Base-by-base conservation (phyloP, 2,797 vertebrate genomes). In the Spheniscus humboldti region DNA sequence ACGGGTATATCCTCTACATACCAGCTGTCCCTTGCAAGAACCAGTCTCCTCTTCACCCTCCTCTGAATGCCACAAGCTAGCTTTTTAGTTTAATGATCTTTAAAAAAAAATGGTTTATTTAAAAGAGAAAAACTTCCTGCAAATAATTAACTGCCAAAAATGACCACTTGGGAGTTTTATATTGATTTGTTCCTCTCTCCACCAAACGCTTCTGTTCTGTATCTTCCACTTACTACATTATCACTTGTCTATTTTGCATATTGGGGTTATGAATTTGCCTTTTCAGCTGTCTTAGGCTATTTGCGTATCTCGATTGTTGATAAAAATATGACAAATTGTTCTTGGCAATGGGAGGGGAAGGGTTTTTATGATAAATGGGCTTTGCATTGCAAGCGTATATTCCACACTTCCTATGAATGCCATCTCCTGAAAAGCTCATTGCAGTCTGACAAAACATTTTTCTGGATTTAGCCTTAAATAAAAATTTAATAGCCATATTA, bases 121-220 rank as follows among this genome's bases (percentile, higher is more conserved):
- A 84, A 92, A 88, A 88, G 56, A 84, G 50, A 90, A 96, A 95
- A 97, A 94, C 96, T 96, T 97, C 96, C 95, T 97, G 94, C 94
- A 94, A 95, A 97, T 96, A 97, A 97, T 94, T 95, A 94, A 95
- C 92, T 96, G 95, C 94, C 96, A 95, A 87, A 97, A 96, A 96
- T 92, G 95, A 96, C 94, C 94, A 63, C 69, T 96, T 82, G 59
- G 88, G 91, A 96, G 47, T 71, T 97, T 88, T 90, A 68, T 96
- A 90, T 92, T 96, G 91, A 96, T 95, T 92, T 92, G 95, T 95
- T 96, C 56, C 82, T 92, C 74, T 85, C 79, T 88, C 48, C 73
- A 82, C 82, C 79, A 31, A 91, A 60, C 0, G 22, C 74, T 94
- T 69, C 87, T 94, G 50, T 90, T 95, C 84, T 57, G 69, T 88